A percentile compares a stretch with the other conserved stretches of the same genome.
Conservation (phyloP, 2,797 vertebrate genomes). For the Lagorchestes hirsutus region DNA sequence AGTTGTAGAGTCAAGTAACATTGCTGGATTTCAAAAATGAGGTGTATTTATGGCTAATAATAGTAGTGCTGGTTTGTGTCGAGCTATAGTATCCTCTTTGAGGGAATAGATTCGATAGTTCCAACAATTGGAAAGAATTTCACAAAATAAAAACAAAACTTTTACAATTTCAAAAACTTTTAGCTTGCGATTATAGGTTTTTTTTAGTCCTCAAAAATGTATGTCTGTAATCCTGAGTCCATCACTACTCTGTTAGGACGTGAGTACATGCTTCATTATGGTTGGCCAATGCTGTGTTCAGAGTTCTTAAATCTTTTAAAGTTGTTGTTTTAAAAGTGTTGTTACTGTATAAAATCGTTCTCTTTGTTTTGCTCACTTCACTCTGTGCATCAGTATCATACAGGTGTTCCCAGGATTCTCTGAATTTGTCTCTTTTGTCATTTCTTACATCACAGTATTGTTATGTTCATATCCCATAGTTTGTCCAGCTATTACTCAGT, state of each 20-base stretch:
- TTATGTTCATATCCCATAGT: background rate
- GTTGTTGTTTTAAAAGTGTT: background rate
- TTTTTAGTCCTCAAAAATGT: background rate
- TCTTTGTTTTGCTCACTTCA: background rate
- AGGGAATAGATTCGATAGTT: constrained; percentile 38
- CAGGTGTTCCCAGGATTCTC: background rate
- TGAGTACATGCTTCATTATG: background rate
- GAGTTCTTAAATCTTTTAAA: background rate
- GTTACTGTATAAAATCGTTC: background rate
- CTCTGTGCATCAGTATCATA: background rate
- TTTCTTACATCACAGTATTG: background rate
- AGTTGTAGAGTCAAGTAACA: constrained; percentile 26
- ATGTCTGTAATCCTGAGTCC: background rate
- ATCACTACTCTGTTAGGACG: background rate
- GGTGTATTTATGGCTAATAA: constrained; percentile 2
- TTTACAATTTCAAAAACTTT: background rate
- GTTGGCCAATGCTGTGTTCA: background rate
- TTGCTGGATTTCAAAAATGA: constrained; percentile 22
- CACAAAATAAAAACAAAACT: constrained; percentile 4
- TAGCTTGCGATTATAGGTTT: background rate
- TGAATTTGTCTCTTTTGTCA: background rate
- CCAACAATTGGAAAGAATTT: constrained; percentile 38
- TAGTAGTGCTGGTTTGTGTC: constrained; percentile 45
- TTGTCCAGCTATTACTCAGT: background rate
- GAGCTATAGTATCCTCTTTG: constrained; percentile 26